Base-by-base conservation (phyloP, 1,140 invertebrate species). In the Euschistus heros region DNA sequence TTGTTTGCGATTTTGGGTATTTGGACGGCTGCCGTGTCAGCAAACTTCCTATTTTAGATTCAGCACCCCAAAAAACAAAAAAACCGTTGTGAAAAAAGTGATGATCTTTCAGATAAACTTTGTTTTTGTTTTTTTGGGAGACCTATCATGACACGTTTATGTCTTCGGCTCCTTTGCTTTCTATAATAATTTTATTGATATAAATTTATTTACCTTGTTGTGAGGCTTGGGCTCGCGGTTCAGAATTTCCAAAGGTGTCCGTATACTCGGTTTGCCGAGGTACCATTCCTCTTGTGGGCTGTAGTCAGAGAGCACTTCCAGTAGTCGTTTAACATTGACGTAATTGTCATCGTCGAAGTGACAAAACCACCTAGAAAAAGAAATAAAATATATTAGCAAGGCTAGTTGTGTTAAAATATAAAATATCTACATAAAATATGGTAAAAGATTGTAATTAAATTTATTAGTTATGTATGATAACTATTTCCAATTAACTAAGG, bases 281-380 rank as follows among this genome's bases (percentile, higher is more conserved):
- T 98, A 98, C 93, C 94, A 97, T 74, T 95, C 92, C 75, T 91
- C 84, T 68, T 85, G 83, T 65, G 89, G 87, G 74, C 91, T 89
- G 74, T 94, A 97, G 69, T 87, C 84, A 68, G 86, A 84, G 42
- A 98, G 80, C 42, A 93, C 79, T 65, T 81, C 82, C 37, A 96
- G 81, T 70, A 98, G 79, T 27, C 86, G 80, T 4, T 89, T 89
- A 46, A 97, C 85, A 77, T 98, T 97, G 66, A 98, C 91, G 79
- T 97, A 98, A 79, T 96, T 98, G 79, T 98, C 95, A 78, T 98
- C 95, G 74, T 98, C 95, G 76, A 98, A 94, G 78, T 98, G 95
- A 78, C 95, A 98, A 76, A 96, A 97, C 94, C 94, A 98, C 74
- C 94, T 96, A 80, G 22, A 82, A 22, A 3, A 57, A 57, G 26